Base-by-base conservation (phyloP, 2,888 invertebrate genomes). In the Luffia ferchaultella region DNA sequence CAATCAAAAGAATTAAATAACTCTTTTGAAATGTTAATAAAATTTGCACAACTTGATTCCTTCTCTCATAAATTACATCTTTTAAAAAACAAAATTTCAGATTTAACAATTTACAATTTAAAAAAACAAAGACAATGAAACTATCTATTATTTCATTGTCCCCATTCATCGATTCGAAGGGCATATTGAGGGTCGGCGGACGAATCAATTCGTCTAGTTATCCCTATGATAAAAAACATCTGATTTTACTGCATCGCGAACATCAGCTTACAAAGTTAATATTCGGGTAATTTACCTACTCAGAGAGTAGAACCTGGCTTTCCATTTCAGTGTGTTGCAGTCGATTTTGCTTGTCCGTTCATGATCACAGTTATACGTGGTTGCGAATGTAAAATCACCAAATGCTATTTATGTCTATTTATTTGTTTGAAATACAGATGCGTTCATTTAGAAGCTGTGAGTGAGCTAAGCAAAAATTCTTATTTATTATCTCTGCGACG, bases 401-500 rank as follows among this genome's bases (percentile, higher is more conserved):
- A 56, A 45, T 52, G 53, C 41, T 56, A 56, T 18, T 19, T 56
- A 12, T 55, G 54, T 17, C 16, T 54, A 2, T 56, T 56, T 42
- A 18, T 56, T 16, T 56, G 54, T 18, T 43, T 54, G 56, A 50
- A 52, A 0, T 58, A 61, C 0, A 53, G 55, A 7, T 63, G 62
- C 0, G 50, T 63, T 2, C 64, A 65, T 48, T 42, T 67, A 0
- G 67, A 68, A 48, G 51, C 57, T 1, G 63, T 66, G 0, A 55
- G 55, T 1, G 61, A 62, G 9, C 52, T 66, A 1, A 58, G 61
- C 0, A 51, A 62, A 1, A 53, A 60, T 50, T 62, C 57, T 1
- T 62, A 61, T 52, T 16, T 61, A 2, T 57, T 58, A 2, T 60
- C 57, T 0, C 61, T 58, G 18, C 54, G 47, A 12, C 46, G 61